Evolutionary conservation across 64 coral and sea anemone species (phyloP).

Genomic region (Acropora yongei): DNA sequence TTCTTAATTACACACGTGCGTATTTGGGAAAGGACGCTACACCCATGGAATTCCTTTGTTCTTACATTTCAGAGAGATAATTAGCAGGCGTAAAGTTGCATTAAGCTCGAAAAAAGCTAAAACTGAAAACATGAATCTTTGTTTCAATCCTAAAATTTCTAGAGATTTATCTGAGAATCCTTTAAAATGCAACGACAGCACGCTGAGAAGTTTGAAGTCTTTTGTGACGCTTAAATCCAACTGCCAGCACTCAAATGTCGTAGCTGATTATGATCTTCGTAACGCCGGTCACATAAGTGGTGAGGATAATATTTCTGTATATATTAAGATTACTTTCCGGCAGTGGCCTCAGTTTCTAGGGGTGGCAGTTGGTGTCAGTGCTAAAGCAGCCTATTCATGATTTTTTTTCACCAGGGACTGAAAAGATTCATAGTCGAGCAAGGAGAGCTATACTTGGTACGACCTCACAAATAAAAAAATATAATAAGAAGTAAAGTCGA

Average conservation of each 20-base stretch:
- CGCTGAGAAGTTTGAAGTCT: background rate
- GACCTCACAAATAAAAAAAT: too few relatives aligned
- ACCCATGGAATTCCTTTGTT: too few relatives aligned
- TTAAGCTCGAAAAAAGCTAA: too few relatives aligned
- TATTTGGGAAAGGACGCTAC: too few relatives aligned
- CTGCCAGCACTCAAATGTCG: background rate
- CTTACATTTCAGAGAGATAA: too few relatives aligned
- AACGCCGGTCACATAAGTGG: background rate
- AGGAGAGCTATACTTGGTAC: background rate
- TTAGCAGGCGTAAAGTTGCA: too few relatives aligned
- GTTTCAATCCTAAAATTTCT: background rate
- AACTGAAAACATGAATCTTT: background rate
- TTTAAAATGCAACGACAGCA: background rate
- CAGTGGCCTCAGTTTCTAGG: too few relatives aligned
- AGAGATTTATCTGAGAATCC: constrained; percentile 37
- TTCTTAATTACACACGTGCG: too few relatives aligned
- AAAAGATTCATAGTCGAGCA: background rate
- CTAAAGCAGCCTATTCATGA: background rate
- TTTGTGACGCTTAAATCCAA: background rate
- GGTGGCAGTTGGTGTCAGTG: too few relatives aligned
- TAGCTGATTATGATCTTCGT: too few relatives aligned
- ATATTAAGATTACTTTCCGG: background rate
- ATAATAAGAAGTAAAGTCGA: too few relatives aligned
- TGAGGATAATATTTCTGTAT: background rate
- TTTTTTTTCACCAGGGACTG: background rate